A percentile compares a stretch with the other conserved stretches of the same genome.
These are phyloP conservation scores for Mastigias papua DNA, from an alignment of 30 jellyfish, hydroid and myxozoan species.

Conservation along the genomic window DNA sequence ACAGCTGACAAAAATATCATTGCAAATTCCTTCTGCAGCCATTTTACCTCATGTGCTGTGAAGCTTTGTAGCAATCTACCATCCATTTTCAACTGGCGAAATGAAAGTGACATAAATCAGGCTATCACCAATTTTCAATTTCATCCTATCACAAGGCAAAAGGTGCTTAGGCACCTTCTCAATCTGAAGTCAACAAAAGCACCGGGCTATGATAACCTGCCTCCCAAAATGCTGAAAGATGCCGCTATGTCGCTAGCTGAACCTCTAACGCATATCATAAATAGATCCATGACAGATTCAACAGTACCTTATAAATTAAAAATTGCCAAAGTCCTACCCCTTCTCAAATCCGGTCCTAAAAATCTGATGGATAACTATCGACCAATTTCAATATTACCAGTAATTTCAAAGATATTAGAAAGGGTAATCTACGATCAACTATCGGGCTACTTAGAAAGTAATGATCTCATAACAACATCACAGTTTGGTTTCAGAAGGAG, in stretches of 20 bases:
- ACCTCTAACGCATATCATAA: constrained; percentile 53
- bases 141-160: background rate
- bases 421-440: constrained; percentile 62
- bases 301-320: constrained; percentile 13
- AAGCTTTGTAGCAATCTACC: constrained; percentile 73
- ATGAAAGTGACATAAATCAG: constrained; percentile 71
- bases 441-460: constrained; percentile 65
- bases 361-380: constrained; percentile 56
- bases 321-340: constrained; percentile 74
- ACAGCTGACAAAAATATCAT: constrained; percentile 66
- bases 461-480: constrained; percentile 62
- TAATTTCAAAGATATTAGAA: constrained; percentile 60
- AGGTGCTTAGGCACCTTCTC: constrained; percentile 31
- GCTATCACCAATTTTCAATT: constrained; percentile 58
- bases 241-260: constrained; percentile 68
- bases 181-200: constrained; percentile 64
- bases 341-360: constrained; percentile 54
- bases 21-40: constrained; percentile 77
- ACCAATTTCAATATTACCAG: constrained; percentile 74
- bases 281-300: constrained; percentile 40
- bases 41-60: constrained; percentile 64
- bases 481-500: constrained; percentile 63
- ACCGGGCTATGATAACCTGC: constrained; percentile 75
- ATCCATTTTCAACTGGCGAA: constrained; percentile 69
- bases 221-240: constrained; percentile 74